Evolutionary conservation across 1,140 invertebrate genomes (phyloP), one percentile per base, ranked within the genome.

Genomic region (Hycleus phaleratus): DNA sequence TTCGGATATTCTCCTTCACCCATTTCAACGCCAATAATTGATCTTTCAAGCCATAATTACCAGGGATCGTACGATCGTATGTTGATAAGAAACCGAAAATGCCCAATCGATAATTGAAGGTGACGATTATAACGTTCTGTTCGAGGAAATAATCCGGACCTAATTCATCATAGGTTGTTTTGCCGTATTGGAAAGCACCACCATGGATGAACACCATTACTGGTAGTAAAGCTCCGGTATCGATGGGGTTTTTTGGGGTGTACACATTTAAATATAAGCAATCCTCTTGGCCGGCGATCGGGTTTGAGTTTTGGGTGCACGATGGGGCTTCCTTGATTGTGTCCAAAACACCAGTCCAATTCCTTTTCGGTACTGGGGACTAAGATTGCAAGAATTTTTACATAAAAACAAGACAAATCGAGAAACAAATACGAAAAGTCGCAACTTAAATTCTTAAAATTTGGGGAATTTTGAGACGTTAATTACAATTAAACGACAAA

Each of bases 41-140:
- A 73, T 90, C 88, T 67, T 85, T 85, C 26, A 88, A 72, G 0
- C 85, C 87, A 67, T 82, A 79, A 67, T 89, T 88, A 11, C 86
- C 87, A 0, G 82, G 78, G 0, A 80, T 77, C 10, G 76, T 62
- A 3, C 74, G 68, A 52, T 83, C 82, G 2, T 80, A 82, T 0
- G 81, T 84, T 58, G 81, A 83, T 26, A 87, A 65, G 44, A 61
- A 65, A 77, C 79, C 78, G 3, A 80, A 67, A n/a, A 72, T 57
- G 4, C 72, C 74, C 1, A 79, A 49, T 45, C 81, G 68, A 60
- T 82, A 83, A 66, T 82, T 81, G 11, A 81, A 69, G 12, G 78
- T 77, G 3, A 83, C 75, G 0, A 81, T 52, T 25, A 82, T 68
- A 0, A 79, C 59, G 9, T 76, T 76, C 49, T 79, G 64, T 3